These are phyloP conservation scores for Operophtera brumata DNA, from an alignment of 2,888 invertebrate genomes.

Conservation along the genomic window DNA sequence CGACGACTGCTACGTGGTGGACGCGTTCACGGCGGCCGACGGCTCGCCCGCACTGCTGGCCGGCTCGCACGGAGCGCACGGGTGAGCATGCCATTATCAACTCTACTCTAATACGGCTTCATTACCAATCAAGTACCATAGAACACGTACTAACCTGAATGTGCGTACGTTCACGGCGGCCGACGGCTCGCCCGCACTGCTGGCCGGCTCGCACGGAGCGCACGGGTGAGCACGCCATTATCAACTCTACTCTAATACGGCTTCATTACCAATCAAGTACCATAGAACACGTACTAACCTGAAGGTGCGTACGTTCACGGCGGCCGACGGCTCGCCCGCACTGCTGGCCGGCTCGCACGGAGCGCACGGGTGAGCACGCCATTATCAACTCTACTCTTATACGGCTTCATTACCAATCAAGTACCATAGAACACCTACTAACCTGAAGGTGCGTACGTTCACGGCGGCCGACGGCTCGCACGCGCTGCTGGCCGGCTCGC, in stretches of 20 bases:
- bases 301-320: too few species aligned
- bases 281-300: too few species aligned
- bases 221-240: constrained; percentile 80
- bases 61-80: constrained; percentile 82
- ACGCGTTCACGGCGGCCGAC: constrained; percentile 73
- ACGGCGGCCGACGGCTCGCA: constrained; percentile 66
- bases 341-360: constrained; percentile 84
- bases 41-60: constrained; percentile 81
- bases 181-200: constrained; percentile 75
- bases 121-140: too few species aligned
- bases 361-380: constrained; percentile 79
- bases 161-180: constrained; percentile 73
- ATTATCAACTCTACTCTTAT: too few species aligned
- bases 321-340: constrained; percentile 70
- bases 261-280: too few species aligned
- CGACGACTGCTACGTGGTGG: constrained; percentile 84
- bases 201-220: constrained; percentile 83
- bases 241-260: too few species aligned
- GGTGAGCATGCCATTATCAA: constrained; percentile 75
- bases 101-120: too few species aligned
- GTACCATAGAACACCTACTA: too few species aligned
- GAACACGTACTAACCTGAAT: too few species aligned
- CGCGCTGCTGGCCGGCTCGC: constrained; percentile 84
- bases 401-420: too few species aligned
- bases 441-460: too few species aligned